A percentile compares a stretch with the other conserved stretches of the same genome.
Conservation (phyloP, 2,113 vertebrate genomes). For the Odontophorus gujanensis region DNA sequence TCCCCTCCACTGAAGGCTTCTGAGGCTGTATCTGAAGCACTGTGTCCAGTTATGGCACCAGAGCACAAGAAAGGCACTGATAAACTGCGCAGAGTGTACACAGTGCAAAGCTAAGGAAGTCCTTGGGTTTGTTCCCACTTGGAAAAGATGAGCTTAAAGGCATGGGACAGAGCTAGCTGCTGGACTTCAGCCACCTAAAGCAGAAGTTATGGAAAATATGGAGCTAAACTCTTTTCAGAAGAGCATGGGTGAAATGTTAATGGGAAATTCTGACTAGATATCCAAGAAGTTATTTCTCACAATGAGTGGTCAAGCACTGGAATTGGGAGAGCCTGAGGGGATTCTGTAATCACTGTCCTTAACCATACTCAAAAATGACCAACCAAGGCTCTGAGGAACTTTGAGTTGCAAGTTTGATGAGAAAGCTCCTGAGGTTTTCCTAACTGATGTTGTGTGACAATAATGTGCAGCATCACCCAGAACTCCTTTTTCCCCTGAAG, state of each 20-base stretch:
- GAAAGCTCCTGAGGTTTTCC: neutral
- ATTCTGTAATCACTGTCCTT: neutral
- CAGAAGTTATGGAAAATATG: neutral
- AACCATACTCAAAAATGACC: neutral
- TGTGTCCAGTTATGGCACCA: neutral
- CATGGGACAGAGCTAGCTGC: neutral
- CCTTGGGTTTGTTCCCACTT: neutral
- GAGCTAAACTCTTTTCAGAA: neutral
- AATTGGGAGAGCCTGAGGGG: neutral
- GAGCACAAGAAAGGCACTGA: neutral
- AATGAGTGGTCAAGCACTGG: too few relatives aligned
- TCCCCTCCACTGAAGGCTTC: neutral
- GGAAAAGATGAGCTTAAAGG: neutral
- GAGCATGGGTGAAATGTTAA: accelerated
- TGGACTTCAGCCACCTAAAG: neutral
- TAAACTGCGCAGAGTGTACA: neutral
- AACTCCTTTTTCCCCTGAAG: neutral
- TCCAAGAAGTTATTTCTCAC: neutral
- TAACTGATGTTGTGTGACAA: accelerated
- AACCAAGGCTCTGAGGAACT: neutral
- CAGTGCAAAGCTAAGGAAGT: accelerated
- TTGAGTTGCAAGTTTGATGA: neutral
- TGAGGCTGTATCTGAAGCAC: neutral
- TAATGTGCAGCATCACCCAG: neutral
- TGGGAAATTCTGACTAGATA: neutral